Percentiles rank a stretch among this genome's conserved stretches.
These are phyloP conservation scores for Pogonocherus hispidulus DNA, from an alignment of 2,888 invertebrate species.

Conservation along the genomic window DNA sequence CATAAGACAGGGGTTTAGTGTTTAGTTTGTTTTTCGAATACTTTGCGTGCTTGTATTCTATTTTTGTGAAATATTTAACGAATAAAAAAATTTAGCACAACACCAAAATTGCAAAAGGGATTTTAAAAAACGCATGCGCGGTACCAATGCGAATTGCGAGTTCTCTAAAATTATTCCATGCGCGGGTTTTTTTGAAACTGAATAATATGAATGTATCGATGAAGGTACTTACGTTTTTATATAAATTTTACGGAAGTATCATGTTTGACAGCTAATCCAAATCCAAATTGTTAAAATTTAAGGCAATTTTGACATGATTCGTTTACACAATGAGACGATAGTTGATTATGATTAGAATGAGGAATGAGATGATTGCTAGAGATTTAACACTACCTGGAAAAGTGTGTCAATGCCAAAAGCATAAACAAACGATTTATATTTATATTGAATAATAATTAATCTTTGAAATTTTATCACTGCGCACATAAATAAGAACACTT, in stretches of 20 bases:
- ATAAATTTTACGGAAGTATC: neutral
- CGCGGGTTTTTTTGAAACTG: neutral
- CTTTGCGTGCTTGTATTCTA: neutral
- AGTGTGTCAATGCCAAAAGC: neutral
- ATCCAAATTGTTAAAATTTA: neutral
- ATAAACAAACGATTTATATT: too few species aligned
- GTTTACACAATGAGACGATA: neutral
- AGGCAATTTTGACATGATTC: neutral
- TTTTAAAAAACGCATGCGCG: neutral
- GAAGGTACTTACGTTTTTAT: neutral
- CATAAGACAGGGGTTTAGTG: constrained; percentile 61
- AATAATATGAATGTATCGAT: neutral
- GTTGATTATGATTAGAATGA: neutral
- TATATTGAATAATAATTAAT: too few species aligned
- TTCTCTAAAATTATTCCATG: neutral
- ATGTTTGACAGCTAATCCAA: neutral
- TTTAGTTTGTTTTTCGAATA: neutral
- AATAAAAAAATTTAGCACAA: constrained; percentile 7
- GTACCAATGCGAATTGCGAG: neutral
- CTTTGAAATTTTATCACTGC: too few species aligned
- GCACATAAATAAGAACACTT: too few species aligned
- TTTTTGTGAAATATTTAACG: neutral
- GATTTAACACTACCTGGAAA: neutral
- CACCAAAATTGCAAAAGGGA: neutral
- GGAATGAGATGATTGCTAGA: too few species aligned